Base-by-base conservation (phyloP, 2,113 vertebrate species). In the Erythrolamprus reginae region DNA sequence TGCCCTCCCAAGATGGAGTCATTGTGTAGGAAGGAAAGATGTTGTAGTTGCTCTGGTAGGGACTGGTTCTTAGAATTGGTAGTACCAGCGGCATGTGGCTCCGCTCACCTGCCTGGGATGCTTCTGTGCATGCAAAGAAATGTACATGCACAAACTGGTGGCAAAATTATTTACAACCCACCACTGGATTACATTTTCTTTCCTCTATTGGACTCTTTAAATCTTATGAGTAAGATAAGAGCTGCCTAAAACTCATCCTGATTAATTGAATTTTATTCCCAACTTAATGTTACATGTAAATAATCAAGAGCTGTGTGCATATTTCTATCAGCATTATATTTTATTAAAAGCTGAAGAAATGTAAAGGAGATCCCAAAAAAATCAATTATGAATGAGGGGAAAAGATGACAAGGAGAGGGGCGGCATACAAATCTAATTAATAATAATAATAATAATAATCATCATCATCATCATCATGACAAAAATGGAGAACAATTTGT, bases 21-120 rank as follows among this genome's bases (percentile, higher is more conserved):
- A 96, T 97, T 97, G 97, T 98, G 97, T 98, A 98, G 97, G 97
- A 97, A 98, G 97, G 97, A 98, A 98, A 97, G 97, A 98, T 97
- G 97, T 98, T 98, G 97, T 97, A 97, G 97, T 97, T 97, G 97
- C n/a, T n/a, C n/a, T n/a, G n/a, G n/a, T n/a, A n/a, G n/a, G n/a
- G n/a, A n/a, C n/a, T n/a, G n/a, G n/a, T n/a, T n/a, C n/a, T n/a
- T n/a, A n/a, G n/a, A n/a, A n/a, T n/a, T n/a, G n/a, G n/a, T n/a
- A n/a, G n/a, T n/a, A n/a, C n/a, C n/a, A n/a, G n/a, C n/a, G n/a
- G n/a, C n/a, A n/a, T n/a, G n/a, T n/a, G n/a, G n/a, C n/a, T n/a
- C n/a, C n/a, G n/a, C n/a, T n/a, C n/a, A n/a, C n/a, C n/a, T n/a
- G n/a, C n/a, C n/a, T n/a, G n/a, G n/a, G n/a, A n/a, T n/a, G n/a